Evolutionary conservation across 2,113 vertebrate species (phyloP), one percentile per base, ranked within the genome.

Genomic region (Oncorhynchus nerka): DNA sequence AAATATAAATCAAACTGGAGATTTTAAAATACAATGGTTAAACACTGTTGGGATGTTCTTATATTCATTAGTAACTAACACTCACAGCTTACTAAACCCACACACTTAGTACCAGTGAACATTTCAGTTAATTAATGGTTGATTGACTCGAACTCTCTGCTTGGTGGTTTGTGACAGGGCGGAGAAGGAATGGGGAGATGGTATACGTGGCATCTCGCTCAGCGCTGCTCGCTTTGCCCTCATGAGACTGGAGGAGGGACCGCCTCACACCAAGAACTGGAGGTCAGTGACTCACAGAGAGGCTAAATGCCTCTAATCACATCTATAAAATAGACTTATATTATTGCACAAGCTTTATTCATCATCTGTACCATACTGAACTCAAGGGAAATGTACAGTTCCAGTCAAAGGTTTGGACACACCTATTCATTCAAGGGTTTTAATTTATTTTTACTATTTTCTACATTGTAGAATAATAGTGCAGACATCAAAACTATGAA

Each of bases 181-280:
- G 0, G 98, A 99, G 92, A 99, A 99, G 85, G 98, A 99, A 81
- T 99, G 98, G 98, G 98, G 98, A 0, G 98, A 99, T 0, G 98
- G 98, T 2, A 99, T 99, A 87, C 95, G 98, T 2, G 98, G 98
- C 2, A 92, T 99, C 81, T 99, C 98, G 9, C 95, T 99, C 82
- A 99, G 98, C 0, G 98, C 97, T 0, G 97, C 98, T 2, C 96
- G 96, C 62, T 99, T 95, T 0, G 98, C 98, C 28, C 95, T 99
- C 77, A 91, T 99, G 87, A 93, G 97, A 32, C 79, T 99, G 89
- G 98, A 99, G 88, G 97, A 99, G 77, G 98, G 97, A 0, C 97
- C 97, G 0, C 97, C 98, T 0, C 98, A 99, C 86, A 99, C 97
- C 80, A 99, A 99, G 91, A 99, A 99, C 92, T 99, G 98, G 98